phyloP scores from a whole-genome alignment of 2,888 invertebrate genomes.

The Onthophagus sagittarius region DNA sequence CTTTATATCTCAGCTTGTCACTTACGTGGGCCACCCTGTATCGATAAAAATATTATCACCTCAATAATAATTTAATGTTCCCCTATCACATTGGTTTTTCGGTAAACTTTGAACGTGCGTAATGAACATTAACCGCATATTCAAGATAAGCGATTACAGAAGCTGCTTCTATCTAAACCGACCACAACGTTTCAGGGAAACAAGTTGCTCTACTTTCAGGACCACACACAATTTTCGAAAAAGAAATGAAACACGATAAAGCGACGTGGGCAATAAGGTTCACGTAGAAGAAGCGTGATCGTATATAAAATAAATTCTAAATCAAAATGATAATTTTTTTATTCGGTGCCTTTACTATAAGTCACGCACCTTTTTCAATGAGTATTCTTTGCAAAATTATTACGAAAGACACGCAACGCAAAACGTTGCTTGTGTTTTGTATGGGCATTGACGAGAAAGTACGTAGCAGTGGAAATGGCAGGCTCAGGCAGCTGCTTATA shows the following conservation, averaged over 20 bases:
- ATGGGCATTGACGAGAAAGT: neutral
- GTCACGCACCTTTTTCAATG: neutral
- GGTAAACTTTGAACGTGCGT: neutral
- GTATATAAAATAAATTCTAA: neutral
- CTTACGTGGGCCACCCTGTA: too few species aligned
- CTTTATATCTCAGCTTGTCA: too few species aligned
- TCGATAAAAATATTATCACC: neutral
- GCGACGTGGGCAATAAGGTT: neutral
- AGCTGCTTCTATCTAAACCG: neutral
- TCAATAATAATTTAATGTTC: neutral
- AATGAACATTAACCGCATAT: neutral
- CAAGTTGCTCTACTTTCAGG: neutral
- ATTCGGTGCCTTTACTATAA: neutral
- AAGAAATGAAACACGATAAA: neutral
- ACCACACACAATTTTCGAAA: neutral
- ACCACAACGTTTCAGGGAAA: neutral
- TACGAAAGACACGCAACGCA: neutral
- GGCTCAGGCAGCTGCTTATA: slow-evolving; percentile 24
- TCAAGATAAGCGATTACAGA: neutral
- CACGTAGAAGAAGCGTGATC: neutral
- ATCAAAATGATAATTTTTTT: too few species aligned
- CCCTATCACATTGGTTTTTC: neutral
- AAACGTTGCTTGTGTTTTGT: neutral
- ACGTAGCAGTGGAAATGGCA: slow-evolving; percentile 15
- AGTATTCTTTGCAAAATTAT: neutral